Evolutionary conservation across 2,797 vertebrate species (phyloP).

Genomic region (Sebastes baramenuke): DNA sequence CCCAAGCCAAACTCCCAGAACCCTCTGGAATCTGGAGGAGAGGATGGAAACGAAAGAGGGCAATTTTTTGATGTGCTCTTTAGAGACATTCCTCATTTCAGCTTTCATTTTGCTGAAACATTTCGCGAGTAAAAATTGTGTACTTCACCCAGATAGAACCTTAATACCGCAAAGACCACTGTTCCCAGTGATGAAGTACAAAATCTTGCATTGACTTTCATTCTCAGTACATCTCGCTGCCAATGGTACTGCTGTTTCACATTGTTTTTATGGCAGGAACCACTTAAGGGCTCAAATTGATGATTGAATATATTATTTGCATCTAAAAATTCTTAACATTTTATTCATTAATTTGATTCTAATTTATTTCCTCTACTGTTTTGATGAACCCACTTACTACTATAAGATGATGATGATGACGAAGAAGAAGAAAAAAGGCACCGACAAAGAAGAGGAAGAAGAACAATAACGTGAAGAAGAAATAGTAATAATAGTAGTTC

Average conservation of each 20-base stretch:
- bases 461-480: too few relatives aligned
- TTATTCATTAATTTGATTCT: too few relatives aligned
- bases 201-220: neutral
- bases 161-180: neutral
- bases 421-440: neutral
- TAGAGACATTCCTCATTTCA: neutral
- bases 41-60: neutral
- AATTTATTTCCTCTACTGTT: too few relatives aligned
- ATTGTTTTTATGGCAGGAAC: neutral
- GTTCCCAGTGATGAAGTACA: neutral
- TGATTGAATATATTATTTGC: neutral
- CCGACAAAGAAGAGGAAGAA: neutral
- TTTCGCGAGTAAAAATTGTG: neutral
- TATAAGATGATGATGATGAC: neutral
- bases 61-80: neutral
- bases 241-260: neutral
- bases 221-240: neutral
- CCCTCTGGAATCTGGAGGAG: conserved; percentile 17
- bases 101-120: neutral
- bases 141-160: neutral
- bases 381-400: too few relatives aligned
- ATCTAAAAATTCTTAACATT: neutral
- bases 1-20: conserved; percentile 21
- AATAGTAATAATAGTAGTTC: too few relatives aligned
- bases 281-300: neutral